These are phyloP conservation scores for Ceuthmochares aereus DNA, from an alignment of 2,113 vertebrate species.

Conservation along the genomic window DNA sequence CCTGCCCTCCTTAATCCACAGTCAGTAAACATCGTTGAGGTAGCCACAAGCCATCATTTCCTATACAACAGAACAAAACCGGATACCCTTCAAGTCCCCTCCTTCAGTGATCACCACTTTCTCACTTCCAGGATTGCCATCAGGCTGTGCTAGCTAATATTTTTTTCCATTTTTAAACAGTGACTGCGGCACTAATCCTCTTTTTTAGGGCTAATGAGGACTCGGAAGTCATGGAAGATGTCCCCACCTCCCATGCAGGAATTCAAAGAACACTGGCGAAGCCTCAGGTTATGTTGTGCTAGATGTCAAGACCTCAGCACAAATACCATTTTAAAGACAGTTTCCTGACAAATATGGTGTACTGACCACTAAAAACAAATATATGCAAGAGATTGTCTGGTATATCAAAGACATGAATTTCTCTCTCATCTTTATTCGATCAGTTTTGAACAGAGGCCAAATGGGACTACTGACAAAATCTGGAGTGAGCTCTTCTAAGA, in stretches of 20 bases:
- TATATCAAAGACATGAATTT: neutral
- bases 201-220: neutral
- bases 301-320: neutral
- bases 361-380: neutral
- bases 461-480: neutral
- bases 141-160: neutral
- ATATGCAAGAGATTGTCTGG: neutral
- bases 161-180: neutral
- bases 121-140: neutral
- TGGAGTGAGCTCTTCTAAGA: neutral
- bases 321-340: neutral
- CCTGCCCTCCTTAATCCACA: neutral
- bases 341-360: neutral
- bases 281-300: neutral
- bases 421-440: neutral
- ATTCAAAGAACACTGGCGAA: neutral
- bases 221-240: neutral
- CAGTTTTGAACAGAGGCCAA: neutral
- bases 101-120: neutral
- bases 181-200: neutral
- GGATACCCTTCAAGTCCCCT: neutral
- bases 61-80: neutral
- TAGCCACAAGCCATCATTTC: neutral
- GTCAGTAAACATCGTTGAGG: neutral
- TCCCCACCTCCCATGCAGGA: neutral